Percentiles rank a stretch among this genome's conserved stretches.
Evolutionary conservation across 2,888 invertebrate species (phyloP).

Genomic region (Eulithis testata): DNA sequence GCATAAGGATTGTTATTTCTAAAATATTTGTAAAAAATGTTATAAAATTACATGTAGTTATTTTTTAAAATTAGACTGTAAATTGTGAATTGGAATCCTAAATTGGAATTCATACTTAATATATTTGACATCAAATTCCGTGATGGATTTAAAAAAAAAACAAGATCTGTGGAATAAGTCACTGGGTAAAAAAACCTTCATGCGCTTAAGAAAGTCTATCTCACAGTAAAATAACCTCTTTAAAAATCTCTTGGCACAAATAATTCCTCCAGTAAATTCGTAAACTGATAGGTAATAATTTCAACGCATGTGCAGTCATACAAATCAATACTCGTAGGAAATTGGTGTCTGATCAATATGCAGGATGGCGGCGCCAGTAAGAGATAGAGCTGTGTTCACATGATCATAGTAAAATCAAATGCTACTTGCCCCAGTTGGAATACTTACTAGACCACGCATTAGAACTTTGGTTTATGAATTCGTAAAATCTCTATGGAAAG

Average conservation of each 20-base stretch:
- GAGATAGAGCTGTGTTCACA: constrained; percentile 18
- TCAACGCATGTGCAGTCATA: constrained; percentile 37
- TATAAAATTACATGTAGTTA: too few relatives aligned
- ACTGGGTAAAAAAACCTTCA: constrained; percentile 1
- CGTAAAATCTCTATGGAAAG: too few relatives aligned
- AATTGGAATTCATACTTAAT: neutral
- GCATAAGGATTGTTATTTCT: too few relatives aligned
- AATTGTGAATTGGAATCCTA: neutral
- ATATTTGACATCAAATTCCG: neutral
- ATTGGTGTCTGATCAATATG: constrained; percentile 33
- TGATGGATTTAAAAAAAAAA: neutral
- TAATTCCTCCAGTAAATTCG: constrained; percentile 24
- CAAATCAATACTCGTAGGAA: constrained; percentile 35
- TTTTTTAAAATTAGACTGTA: too few relatives aligned
- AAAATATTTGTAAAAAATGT: too few relatives aligned
- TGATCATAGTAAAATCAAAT: constrained; percentile 7
- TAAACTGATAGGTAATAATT: constrained; percentile 32
- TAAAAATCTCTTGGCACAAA: constrained; percentile 21
- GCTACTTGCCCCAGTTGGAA: neutral
- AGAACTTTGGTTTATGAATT: too few relatives aligned
- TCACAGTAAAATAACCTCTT: constrained; percentile 4
- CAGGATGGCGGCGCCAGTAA: constrained; percentile 38
- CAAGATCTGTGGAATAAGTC: neutral
- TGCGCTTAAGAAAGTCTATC: constrained; percentile 10
- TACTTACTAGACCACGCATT: too few relatives aligned